Conservation (phyloP, 2,797 vertebrate genomes). For the Mus spretus region DNA sequence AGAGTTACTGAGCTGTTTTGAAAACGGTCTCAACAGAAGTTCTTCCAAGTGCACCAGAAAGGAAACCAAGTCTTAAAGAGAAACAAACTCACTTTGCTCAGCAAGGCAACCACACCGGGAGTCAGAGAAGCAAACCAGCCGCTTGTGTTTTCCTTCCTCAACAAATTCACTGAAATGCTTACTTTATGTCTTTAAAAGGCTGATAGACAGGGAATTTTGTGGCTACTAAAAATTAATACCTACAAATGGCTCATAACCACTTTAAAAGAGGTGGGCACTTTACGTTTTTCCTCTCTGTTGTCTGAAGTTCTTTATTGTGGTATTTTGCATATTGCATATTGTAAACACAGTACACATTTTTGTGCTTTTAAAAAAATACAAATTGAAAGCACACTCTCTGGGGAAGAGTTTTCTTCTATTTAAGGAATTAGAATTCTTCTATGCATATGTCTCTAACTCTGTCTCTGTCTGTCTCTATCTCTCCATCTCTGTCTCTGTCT, state of each 20-base stretch:
- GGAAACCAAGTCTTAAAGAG: constrained; percentile 83
- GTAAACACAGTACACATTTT: constrained; percentile 52
- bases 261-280: constrained; percentile 54
- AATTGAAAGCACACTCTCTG: constrained; percentile 54
- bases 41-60: constrained; percentile 83
- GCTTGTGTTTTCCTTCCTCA: constrained; percentile 78
- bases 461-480: too few species aligned
- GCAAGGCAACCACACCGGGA: constrained; percentile 82
- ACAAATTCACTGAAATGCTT: constrained; percentile 72
- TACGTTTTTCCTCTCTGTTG: constrained; percentile 9
- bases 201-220: constrained; percentile 69
- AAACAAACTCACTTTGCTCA: constrained; percentile 82
- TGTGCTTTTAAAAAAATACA: background rate
- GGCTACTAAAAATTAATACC: constrained; percentile 70
- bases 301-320: constrained; percentile 32
- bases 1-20: constrained; percentile 78
- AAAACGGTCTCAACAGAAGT: constrained; percentile 84
- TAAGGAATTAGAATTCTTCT: constrained; percentile 40
- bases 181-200: constrained; percentile 74
- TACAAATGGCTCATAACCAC: constrained; percentile 62
- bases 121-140: constrained; percentile 79
- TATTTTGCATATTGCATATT: constrained; percentile 7
- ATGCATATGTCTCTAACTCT: too few species aligned
- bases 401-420: constrained; percentile 56
- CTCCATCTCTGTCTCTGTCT: too few species aligned